Conservation (phyloP, 2,888 invertebrate genomes). For the Plagodis pulveraria region DNA sequence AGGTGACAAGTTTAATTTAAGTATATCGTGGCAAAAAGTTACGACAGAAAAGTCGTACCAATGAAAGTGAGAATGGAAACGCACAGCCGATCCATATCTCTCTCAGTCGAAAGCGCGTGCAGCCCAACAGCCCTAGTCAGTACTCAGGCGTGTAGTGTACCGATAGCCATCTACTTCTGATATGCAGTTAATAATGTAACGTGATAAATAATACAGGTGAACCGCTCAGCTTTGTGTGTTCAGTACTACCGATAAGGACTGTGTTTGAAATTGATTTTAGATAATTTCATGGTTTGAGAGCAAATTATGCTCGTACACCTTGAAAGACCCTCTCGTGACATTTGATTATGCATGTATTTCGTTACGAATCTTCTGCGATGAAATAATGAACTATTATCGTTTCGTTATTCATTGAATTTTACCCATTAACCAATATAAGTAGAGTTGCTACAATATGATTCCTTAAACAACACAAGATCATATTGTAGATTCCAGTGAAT, state of each 20-base stretch:
- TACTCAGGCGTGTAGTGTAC: constrained; percentile 64
- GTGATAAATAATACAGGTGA: constrained; percentile 80
- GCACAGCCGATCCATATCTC: constrained; percentile 65
- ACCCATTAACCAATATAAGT: no score
- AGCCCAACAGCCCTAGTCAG: constrained; percentile 65
- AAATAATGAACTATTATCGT: no score
- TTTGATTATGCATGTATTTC: no score
- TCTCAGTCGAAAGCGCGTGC: constrained; percentile 76
- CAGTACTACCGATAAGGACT: constrained; percentile 39
- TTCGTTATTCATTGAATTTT: no score
- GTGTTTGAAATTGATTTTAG: constrained; percentile 70
- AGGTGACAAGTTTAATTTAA: background rate
- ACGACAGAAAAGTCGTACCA: constrained; percentile 24
- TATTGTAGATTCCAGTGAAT: no score
- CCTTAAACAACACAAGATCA: no score
- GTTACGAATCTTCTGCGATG: no score
- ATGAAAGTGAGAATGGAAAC: constrained; percentile 42
- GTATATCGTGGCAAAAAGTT: background rate
- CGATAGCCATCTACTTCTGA: constrained; percentile 77
- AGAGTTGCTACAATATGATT: no score
- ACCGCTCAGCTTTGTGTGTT: constrained; percentile 58
- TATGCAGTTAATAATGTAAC: constrained; percentile 81
- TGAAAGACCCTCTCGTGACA: no score
- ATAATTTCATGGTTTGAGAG: constrained; percentile 38
- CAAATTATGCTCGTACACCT: constrained; percentile 1